Base-by-base conservation (phyloP, 2,888 invertebrate species). In the Sussaba pulchella region DNA sequence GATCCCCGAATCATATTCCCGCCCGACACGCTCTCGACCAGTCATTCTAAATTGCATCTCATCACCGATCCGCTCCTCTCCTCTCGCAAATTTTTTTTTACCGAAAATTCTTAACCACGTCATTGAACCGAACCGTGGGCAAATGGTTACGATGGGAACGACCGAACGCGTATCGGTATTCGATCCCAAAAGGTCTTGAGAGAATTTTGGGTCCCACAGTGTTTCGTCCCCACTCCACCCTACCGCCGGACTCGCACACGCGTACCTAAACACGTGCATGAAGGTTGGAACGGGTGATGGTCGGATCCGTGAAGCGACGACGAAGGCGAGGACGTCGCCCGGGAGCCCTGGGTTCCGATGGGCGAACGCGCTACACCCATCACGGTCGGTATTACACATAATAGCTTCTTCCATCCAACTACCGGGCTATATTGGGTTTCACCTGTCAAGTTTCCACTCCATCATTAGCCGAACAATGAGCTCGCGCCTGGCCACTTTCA, bases 381-480 rank as follows among this genome's bases (percentile, higher is more conserved):
- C 43, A 17, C 14, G 14, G 54, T 57, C 14, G 9, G 31, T 45
- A 50, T 59, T 5, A 5, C 6, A 31, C 6, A 31, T 70, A 50
- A n/a, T 57, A 17, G 8, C 54, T 57, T 26, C 36, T 50, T n/a
- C 19, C 31, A 41, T 47, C 54, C 14, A 36, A 75, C 59, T 26
- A 59, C 59, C 59, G 54, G 31, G 52, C 67, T 85, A 86, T 91
- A 91, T 91, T 89, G 86, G 88, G 89, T 90, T 91, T 90, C 91
- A 91, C 90, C 91, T 91, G 91, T 91, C 91, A 91, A 86, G 88
- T 90, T 88, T 90, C 90, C 90, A 90, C 90, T 91, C 90, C 89
- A 90, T 91, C 91, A 90, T 91, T 91, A 90, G 86, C 81, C 86
- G 86, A 86, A 91, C 90, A 91, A 91, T 91, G 36, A 64, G 88